Evolutionary conservation across 2,888 invertebrate species (phyloP), one percentile per base, ranked within the genome.

Genomic region (Drosophila melanosoma): DNA sequence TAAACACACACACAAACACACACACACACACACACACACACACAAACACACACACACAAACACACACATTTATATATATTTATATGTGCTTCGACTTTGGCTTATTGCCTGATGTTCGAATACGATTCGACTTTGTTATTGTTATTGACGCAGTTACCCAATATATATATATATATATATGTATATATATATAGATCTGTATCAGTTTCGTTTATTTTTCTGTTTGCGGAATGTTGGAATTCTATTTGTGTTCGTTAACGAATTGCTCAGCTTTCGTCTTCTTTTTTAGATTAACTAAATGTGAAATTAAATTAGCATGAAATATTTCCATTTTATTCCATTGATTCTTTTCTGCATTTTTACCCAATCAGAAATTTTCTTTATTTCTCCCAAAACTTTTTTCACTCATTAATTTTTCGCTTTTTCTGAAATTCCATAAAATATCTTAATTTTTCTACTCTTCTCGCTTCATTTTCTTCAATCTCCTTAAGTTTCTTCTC

Each of bases 1-100:
- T 54, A 77, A 45, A 73, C 49, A 68, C 52, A 60, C 40, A 77
- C 29, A 49, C 32, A 52, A 33, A 48, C 42, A 48, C 20, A 38
- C 26, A 53, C n/a, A 58, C 20, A 32, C 4, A 35, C 20, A 32
- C 4, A 35, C 12, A 48, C 32, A 69, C 35, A 61, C 54, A 52
- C 38, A 76, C 56, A 57, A 35, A 65, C 26, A 40, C 26, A 48
- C n/a, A 38, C 12, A 36, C 26, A 45, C n/a, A 54, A 33, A 54
- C 10, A 12, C 12, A 61, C 20, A 32, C 4, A 35, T 8, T 45
- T 20, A 63, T 35, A 64, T 48, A 54, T 33, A 69, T 59, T 26
- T 53, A 29, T 42, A 51, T 36, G 49, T 69, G 69, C 63, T 74
- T 83, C 74, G 83, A 86, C 86, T 82, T 83, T 83, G 82, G 65